Evolutionary conservation across 2,888 invertebrate species (phyloP), one percentile per base, ranked within the genome.

Genomic region (Rhagium mordax): DNA sequence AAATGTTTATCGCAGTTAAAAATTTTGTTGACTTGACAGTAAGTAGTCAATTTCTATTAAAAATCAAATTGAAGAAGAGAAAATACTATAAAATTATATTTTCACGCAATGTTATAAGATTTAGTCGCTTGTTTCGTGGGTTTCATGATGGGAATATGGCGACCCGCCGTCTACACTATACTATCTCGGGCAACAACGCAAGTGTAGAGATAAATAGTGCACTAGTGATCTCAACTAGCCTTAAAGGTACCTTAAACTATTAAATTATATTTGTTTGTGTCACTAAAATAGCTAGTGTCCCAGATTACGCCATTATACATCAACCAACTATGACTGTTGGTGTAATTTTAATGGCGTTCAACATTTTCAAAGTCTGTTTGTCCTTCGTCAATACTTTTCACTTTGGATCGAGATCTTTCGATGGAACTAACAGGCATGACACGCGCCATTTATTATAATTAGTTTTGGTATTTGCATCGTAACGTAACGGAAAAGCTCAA

Each of bases 151-250:
- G 29, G 29, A 65, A 64, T 67, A 55, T 70, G 74, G 74, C 33
- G 21, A 65, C 68, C 74, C 72, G 72, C 69, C 60, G 69, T 71
- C 74, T 76, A 71, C 74, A 74, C 76, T 62, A 62, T 79, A 71
- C 82, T 83, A 81, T 83, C 82, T 83, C 82, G 80, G 83, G 83
- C 83, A 83, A 82, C 83, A 83, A 83, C 82, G 81, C 82, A 74
- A 74, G 76, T 78, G 83, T 85, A 85, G 84, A 81, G 84, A 83
- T 85, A 79, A 83, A 75, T 86, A 86, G 85, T 84, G 85, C 85
- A 86, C 86, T 88, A 87, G 87, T 87, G 88, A 87, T 87, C 87
- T 87, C 86, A 86, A 86, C 84, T 88, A 88, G 87, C 87, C 87
- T 87, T 87, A 87, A 87, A 76, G 86, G 86, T 87, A 86, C 86